These are phyloP conservation scores for Temnopleurus reevesii DNA, from an alignment of 53 echinoderm and acorn worm genomes.

Conservation along the genomic window DNA sequence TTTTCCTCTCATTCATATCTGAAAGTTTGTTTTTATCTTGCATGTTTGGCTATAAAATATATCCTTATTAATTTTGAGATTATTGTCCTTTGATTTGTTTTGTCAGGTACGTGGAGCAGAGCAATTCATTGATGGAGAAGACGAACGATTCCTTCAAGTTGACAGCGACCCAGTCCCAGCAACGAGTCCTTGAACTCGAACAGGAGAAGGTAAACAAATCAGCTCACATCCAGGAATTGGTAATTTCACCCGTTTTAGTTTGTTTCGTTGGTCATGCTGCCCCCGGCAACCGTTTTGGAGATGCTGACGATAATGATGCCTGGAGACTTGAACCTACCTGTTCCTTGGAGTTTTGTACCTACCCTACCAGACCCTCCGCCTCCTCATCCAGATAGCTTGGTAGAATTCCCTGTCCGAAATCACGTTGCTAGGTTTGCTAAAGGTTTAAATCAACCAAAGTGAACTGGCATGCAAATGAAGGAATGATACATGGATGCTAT, in stretches of 20 bases:
- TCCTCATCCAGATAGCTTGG: too few species aligned
- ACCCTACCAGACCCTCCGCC: too few species aligned
- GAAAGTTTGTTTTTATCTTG: too few species aligned
- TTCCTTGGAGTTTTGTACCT: not conserved
- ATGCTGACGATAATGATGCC: not conserved
- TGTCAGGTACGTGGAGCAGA: conserved; percentile 91
- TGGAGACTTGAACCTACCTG: not conserved
- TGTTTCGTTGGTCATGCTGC: conserved; percentile 36
- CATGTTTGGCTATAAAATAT: too few species aligned
- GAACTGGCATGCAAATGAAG: too few species aligned
- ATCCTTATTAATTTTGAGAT: too few species aligned
- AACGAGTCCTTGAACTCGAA: conserved; percentile 92
- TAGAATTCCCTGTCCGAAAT: too few species aligned
- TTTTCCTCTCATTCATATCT: too few species aligned
- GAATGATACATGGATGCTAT: too few species aligned
- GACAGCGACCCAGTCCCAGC: conserved; percentile 89
- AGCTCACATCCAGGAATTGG: conserved; percentile 52
- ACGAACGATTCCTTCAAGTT: conserved; percentile 93
- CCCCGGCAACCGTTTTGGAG: not conserved
- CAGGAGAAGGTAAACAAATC: conserved; percentile 93
- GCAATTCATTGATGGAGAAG: conserved; percentile 91
- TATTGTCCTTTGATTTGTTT: too few species aligned
- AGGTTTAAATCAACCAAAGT: too few species aligned
- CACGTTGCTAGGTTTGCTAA: not conserved
- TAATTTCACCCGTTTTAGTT: conserved; percentile 41